A percentile compares a stretch with the other conserved stretches of the same genome.
Conservation (phyloP, 2,113 vertebrate genomes). For the Sceloporus undulatus region DNA sequence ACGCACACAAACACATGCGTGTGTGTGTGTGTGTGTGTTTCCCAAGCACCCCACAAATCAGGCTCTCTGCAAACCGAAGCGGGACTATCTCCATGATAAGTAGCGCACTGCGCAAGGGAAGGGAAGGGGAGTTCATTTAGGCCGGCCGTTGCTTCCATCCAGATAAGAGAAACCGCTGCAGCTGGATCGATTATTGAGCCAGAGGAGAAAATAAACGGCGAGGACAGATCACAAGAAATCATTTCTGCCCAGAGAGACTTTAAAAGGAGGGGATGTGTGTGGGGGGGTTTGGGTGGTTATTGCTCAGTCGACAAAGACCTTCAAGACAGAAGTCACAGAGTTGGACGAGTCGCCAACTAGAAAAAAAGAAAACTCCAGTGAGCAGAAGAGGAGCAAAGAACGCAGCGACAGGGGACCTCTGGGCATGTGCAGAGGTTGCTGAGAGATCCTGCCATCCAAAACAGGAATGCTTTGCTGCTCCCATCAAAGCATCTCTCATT, state of each 20-base stretch:
- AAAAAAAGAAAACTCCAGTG: too few relatives aligned
- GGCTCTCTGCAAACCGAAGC: not conserved
- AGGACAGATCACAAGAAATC: not conserved
- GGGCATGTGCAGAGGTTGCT: not conserved
- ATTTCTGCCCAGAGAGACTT: not conserved
- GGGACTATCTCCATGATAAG: not conserved
- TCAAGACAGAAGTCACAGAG: not conserved
- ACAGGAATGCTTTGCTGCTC: too few relatives aligned
- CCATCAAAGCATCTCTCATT: too few relatives aligned
- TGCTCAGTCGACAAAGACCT: not conserved
- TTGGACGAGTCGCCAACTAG: too few relatives aligned
- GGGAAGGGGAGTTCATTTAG: not conserved
- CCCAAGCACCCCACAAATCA: not conserved
- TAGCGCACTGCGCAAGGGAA: not conserved
- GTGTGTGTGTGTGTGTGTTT: too few relatives aligned
- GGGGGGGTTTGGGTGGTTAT: too few relatives aligned
- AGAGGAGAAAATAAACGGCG: not conserved
- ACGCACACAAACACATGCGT: too few relatives aligned
- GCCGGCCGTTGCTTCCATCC: not conserved
- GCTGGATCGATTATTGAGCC: constrained; percentile 23
- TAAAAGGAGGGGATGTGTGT: too few relatives aligned
- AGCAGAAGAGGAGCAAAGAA: not conserved
- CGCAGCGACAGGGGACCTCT: not conserved
- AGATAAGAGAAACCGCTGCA: constrained; percentile 27
- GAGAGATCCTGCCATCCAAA: too few relatives aligned